Conservation (phyloP, 2,888 invertebrate genomes). For the Lapara coniferarum region DNA sequence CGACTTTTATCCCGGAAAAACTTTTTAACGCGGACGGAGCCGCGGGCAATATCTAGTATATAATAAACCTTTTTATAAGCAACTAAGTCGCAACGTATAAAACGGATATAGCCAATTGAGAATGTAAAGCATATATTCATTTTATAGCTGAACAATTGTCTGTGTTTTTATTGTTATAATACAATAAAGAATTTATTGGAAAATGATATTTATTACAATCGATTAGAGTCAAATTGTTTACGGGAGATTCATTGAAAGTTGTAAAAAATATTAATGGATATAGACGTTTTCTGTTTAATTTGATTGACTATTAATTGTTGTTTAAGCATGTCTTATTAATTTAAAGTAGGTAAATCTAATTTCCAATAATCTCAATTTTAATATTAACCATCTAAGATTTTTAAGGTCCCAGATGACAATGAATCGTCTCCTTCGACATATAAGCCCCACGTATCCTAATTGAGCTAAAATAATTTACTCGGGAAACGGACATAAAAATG, state of each 20-base stretch:
- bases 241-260: background rate
- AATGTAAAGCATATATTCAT: background rate
- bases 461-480: too few species aligned
- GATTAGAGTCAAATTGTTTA: background rate
- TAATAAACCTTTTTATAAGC: too few species aligned
- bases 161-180: background rate
- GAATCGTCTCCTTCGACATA: too few species aligned
- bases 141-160: background rate
- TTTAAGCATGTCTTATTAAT: too few species aligned
- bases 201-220: slow-evolving; percentile 1
- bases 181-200: slow-evolving; percentile 2
- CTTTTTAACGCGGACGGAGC: too few species aligned
- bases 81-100: too few species aligned
- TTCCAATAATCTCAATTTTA: too few species aligned
- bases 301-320: background rate
- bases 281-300: background rate
- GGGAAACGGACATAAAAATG: too few species aligned
- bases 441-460: too few species aligned
- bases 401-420: background rate
- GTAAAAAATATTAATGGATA: background rate
- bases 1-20: too few species aligned
- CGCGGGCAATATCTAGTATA: too few species aligned
- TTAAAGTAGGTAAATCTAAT: too few species aligned
- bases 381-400: background rate
- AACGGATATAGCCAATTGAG: background rate